Conservation (phyloP, 1,140 invertebrate genomes). For the Monochamus saltuarius region DNA sequence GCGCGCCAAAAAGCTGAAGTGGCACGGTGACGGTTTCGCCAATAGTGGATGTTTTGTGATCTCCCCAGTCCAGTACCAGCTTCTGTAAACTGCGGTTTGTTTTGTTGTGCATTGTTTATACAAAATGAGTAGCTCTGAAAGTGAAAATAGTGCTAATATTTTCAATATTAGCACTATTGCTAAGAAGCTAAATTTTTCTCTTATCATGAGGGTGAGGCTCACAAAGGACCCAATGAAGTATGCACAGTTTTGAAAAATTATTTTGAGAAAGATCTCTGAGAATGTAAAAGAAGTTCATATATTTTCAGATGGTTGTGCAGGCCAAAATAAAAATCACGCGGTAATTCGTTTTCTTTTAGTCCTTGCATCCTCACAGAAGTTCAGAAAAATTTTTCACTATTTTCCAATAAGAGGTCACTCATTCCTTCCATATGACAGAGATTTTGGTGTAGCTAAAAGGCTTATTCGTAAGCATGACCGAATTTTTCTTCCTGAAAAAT, state of each 20-base stretch:
- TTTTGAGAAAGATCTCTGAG: constrained; percentile 8
- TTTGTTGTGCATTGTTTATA: too few species aligned
- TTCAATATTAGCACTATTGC: too few species aligned
- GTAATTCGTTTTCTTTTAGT: constrained; percentile 9
- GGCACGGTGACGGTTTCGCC: too few species aligned
- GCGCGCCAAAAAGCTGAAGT: too few species aligned
- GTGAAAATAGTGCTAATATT: too few species aligned
- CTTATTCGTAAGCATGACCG: constrained; percentile 29
- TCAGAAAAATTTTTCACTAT: constrained; percentile 34
- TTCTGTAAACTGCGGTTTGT: too few species aligned
- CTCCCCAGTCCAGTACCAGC: too few species aligned
- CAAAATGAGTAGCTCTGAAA: too few species aligned
- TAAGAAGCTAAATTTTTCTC: constrained; percentile 31
- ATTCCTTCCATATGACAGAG: constrained; percentile 43
- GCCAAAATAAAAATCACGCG: constrained; percentile 13
- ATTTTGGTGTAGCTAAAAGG: constrained; percentile 43
- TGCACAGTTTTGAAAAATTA: constrained; percentile 17
- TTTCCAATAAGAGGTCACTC: constrained; percentile 45
- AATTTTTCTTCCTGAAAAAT: constrained; percentile 35
- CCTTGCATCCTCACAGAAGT: constrained; percentile 23
- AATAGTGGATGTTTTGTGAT: too few species aligned
- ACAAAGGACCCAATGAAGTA: constrained; percentile 20
- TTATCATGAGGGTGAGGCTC: constrained; percentile 32
- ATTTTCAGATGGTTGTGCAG: constrained; percentile 32
- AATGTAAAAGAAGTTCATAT: constrained; percentile 38